Conservation (phyloP, 2,888 invertebrate genomes). For the Ceraclea dissimilis region DNA sequence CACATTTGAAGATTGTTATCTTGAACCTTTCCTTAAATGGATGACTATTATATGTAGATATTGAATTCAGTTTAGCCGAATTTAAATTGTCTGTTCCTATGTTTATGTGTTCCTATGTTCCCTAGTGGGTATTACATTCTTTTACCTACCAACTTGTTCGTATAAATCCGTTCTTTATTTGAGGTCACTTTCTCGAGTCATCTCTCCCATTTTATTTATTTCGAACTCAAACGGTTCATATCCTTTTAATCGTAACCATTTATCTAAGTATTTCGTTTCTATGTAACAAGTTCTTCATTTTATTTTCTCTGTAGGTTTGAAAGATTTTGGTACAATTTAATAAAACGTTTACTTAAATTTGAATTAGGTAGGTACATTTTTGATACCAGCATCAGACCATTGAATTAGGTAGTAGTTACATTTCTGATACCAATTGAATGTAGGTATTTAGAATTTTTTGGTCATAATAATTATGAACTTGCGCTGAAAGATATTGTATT, state of each 20-base stretch:
- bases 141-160: background rate
- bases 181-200: background rate
- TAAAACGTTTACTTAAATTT: too few species aligned
- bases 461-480: too few species aligned
- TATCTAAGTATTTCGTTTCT: background rate
- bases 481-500: too few species aligned
- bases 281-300: background rate
- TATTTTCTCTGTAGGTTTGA: background rate
- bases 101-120: too few species aligned
- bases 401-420: too few species aligned
- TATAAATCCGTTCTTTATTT: background rate
- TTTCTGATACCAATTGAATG: too few species aligned
- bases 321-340: background rate
- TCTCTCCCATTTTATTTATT: background rate
- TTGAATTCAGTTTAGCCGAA: too few species aligned
- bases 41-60: background rate
- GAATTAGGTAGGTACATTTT: too few species aligned
- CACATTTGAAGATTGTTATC: background rate
- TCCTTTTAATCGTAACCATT: background rate
- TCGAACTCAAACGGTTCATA: background rate
- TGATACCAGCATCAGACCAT: too few species aligned
- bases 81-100: too few species aligned
- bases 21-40: background rate
- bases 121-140: too few species aligned
- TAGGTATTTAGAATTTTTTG: too few species aligned